Evolutionary conservation across 1,140 invertebrate species (phyloP).

Genomic region (Geopemphigus sp.): DNA sequence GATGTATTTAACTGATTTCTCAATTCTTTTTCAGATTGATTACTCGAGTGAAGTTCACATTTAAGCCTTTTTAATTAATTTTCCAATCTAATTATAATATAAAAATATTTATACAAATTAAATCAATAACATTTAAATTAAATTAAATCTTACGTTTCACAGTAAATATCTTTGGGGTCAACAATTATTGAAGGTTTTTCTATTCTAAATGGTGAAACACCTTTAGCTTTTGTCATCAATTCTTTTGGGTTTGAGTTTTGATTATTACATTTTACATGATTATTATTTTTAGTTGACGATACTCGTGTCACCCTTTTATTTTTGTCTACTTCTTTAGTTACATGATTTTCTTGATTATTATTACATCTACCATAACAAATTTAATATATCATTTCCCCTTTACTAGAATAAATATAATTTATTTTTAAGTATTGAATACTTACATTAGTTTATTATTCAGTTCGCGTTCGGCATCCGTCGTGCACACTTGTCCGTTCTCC

Average conservation of each 20-base stretch:
- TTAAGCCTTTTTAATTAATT: conserved; percentile 74
- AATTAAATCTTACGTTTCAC: conserved; percentile 39
- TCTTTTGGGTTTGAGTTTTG: conserved; percentile 41
- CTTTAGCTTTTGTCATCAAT: conserved; percentile 16
- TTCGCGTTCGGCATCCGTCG: too few species aligned
- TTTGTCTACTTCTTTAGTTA: conserved; percentile 46
- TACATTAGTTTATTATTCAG: conserved; percentile 45
- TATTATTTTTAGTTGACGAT: conserved; percentile 42
- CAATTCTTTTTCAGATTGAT: conserved; percentile 80
- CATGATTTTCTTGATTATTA: conserved; percentile 46
- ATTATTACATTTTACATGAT: conserved; percentile 42
- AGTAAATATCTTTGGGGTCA: conserved; percentile 40
- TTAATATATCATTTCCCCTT: not conserved
- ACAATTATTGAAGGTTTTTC: conserved; percentile 42
- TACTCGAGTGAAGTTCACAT: conserved; percentile 71
- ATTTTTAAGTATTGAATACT: not conserved
- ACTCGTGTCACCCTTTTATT: conserved; percentile 29
- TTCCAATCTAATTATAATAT: conserved; percentile 59
- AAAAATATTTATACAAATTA: conserved; percentile 17
- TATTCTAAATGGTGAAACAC: conserved; percentile 32
- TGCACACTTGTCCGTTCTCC: too few species aligned
- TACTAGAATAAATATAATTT: not conserved
- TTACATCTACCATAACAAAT: not conserved
- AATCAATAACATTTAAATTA: not conserved
- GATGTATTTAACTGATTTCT: conserved; percentile 72